Evolutionary conservation across 2,888 invertebrate genomes (phyloP).

Genomic region (Caenorhabditis sp.): DNA sequence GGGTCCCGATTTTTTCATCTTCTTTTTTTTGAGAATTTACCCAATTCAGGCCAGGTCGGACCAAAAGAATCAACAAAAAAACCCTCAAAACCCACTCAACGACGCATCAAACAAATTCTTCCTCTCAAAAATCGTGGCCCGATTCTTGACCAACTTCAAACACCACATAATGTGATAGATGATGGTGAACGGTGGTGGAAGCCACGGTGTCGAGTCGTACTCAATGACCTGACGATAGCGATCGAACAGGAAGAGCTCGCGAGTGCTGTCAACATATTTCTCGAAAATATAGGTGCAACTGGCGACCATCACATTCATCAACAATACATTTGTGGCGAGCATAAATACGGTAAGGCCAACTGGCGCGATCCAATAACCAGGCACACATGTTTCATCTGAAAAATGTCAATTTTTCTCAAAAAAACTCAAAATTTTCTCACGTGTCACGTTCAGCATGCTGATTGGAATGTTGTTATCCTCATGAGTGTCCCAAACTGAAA

Average conservation of each 20-base stretch:
- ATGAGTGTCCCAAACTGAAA: constrained; percentile 56
- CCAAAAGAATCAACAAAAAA: no score
- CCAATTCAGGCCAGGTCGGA: no score
- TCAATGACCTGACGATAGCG: constrained; percentile 91
- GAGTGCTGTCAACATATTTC: constrained; percentile 90
- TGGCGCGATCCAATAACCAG: constrained; percentile 85
- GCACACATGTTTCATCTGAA: constrained; percentile 62
- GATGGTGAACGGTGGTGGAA: constrained; percentile 79
- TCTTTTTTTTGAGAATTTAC: no score
- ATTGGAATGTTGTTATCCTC: constrained; percentile 51
- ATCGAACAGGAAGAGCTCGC: constrained; percentile 99
- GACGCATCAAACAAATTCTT: constrained; percentile 57
- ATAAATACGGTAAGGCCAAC: constrained; percentile 79
- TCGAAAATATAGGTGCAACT: constrained; percentile 78
- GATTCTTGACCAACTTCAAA: constrained; percentile 25
- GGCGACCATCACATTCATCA: constrained; percentile 95
- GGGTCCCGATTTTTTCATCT: no score
- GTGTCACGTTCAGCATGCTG: constrained; percentile 46
- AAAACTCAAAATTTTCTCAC: constrained; percentile 9
- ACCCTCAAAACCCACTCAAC: constrained; percentile 45
- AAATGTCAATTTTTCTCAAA: no score
- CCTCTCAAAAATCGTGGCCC: constrained; percentile 38
- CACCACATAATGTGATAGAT: constrained; percentile 55
- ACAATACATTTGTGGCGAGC: constrained; percentile 91
- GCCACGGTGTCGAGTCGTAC: constrained; percentile 94